Conservation (phyloP, 1,140 invertebrate genomes). For the Nixonia krombeini region DNA sequence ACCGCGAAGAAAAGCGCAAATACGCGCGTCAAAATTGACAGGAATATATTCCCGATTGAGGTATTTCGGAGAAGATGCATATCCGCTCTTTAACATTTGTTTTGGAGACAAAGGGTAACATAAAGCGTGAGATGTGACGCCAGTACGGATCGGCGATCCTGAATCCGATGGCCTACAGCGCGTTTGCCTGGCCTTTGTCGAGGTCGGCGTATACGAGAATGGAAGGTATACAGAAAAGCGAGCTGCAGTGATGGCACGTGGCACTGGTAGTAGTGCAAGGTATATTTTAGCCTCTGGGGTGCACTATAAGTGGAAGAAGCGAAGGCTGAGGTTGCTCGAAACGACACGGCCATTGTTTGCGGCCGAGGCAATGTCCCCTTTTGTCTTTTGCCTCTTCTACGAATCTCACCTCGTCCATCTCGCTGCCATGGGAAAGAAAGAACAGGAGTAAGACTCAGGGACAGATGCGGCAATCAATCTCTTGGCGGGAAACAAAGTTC, state of each 20-base stretch:
- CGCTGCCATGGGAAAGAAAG: no score
- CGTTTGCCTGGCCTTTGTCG: conserved; percentile 23
- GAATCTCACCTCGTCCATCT: conserved; percentile 17
- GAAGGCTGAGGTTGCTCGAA: conserved; percentile 32
- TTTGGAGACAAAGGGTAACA: conserved; percentile 29
- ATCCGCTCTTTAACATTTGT: conserved; percentile 23
- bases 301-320: no score
- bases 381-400: conserved; percentile 28
- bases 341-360: conserved; percentile 40
- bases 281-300: no score
- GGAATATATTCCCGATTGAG: conserved; percentile 11
- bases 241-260: neutral
- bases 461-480: no score
- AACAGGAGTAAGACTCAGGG: no score
- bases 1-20: no score
- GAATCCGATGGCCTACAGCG: conserved; percentile 11
- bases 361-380: conserved; percentile 13
- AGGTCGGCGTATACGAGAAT: conserved; percentile 4
- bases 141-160: conserved; percentile 17
- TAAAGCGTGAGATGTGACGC: conserved; percentile 26
- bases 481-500: no score
- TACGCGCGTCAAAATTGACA: neutral
- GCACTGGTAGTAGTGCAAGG: neutral
- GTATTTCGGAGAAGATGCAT: neutral
- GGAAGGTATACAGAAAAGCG: neutral